Evolutionary conservation across 2,113 vertebrate species (phyloP).

Genomic region (Forbesichthys agassizii): DNA sequence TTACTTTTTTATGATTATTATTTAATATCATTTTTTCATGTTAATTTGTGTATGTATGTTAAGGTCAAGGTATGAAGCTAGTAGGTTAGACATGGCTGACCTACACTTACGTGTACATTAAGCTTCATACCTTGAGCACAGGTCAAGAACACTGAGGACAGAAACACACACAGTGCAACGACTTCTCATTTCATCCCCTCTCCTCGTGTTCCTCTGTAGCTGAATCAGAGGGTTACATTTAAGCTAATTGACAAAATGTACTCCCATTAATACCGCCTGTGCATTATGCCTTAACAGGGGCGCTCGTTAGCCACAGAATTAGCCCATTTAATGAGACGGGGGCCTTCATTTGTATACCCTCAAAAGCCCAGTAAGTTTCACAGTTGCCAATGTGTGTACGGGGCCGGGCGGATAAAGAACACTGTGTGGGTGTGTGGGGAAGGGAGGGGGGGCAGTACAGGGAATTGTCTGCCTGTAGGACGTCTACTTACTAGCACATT

Average conservation of each 20-base stretch:
- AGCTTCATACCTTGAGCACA: too few relatives aligned
- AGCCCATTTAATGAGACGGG: slow-evolving; percentile 55
- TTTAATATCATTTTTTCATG: neutral
- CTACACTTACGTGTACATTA: too few relatives aligned
- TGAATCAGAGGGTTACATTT: slow-evolving; percentile 41
- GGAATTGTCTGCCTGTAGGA: slow-evolving; percentile 65
- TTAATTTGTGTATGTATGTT: neutral
- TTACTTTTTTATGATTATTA: neutral
- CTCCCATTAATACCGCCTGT: slow-evolving; percentile 34
- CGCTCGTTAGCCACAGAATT: slow-evolving; percentile 56
- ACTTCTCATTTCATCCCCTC: too few relatives aligned
- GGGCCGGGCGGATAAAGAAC: slow-evolving; percentile 60
- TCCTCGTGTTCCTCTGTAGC: slow-evolving; percentile 1
- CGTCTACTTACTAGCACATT: slow-evolving; percentile 73
- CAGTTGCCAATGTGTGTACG: slow-evolving; percentile 52
- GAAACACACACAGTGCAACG: slow-evolving; percentile 1
- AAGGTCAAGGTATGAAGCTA: too few relatives aligned
- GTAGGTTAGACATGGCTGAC: too few relatives aligned
- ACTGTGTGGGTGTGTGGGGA: neutral
- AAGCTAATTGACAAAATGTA: slow-evolving; percentile 58
- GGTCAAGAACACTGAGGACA: slow-evolving; percentile 32
- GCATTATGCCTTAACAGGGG: slow-evolving; percentile 45
- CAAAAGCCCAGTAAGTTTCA: slow-evolving; percentile 57
- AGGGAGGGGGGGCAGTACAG: slow-evolving; percentile 26
- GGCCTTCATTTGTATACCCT: slow-evolving; percentile 57